These are phyloP conservation scores for Cantharis nigra DNA, from an alignment of 2,888 invertebrate genomes.

Conservation along the genomic window DNA sequence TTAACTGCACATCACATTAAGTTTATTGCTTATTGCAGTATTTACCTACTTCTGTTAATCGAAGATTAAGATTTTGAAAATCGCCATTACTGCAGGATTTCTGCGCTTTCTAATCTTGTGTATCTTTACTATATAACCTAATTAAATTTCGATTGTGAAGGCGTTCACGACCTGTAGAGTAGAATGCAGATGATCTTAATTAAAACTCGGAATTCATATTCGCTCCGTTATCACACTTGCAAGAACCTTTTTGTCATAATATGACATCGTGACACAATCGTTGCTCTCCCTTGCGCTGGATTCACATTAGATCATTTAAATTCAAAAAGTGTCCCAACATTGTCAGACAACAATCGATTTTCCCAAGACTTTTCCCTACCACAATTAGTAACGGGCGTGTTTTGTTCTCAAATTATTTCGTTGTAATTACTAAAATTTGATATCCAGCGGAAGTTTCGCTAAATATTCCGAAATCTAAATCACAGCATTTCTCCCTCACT, in stretches of 20 bases:
- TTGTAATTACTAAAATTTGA: background rate
- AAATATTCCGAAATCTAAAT: background rate
- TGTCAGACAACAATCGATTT: background rate
- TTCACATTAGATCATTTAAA: background rate
- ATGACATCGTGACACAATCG: background rate
- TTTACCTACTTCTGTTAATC: background rate
- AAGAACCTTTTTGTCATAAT: background rate
- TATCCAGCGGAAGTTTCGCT: background rate
- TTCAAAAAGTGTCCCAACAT: background rate
- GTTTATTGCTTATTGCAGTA: background rate
- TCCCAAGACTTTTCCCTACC: background rate
- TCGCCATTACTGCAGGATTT: background rate
- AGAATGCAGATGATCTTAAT: background rate
- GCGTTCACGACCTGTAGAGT: background rate
- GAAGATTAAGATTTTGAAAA: background rate
- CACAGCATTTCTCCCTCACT: background rate
- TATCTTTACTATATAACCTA: background rate
- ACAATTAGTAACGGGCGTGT: background rate
- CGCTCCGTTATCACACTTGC: background rate
- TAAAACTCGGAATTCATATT: background rate
- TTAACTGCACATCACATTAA: background rate
- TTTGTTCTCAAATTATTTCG: background rate
- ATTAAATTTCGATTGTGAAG: background rate
- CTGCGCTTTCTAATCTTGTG: background rate
- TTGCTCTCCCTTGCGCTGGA: background rate